Conservation (phyloP, 2,113 vertebrate genomes). For the Colistium nudipinnis region DNA sequence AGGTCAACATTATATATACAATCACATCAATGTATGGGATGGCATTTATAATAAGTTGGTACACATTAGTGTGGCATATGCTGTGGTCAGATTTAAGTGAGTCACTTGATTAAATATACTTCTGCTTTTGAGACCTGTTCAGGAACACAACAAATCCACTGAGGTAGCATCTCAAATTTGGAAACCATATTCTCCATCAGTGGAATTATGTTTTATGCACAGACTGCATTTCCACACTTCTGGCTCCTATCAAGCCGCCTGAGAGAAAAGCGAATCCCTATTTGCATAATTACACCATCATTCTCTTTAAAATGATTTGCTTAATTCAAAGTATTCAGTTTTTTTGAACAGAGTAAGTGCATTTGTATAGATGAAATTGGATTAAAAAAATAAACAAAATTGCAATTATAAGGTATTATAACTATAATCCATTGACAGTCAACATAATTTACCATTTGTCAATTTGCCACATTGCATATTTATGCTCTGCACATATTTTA, state of each 20-base stretch:
- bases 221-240: neutral
- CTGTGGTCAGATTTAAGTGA: conserved; percentile 23
- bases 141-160: neutral
- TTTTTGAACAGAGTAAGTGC: neutral
- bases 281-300: neutral
- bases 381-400: too few species aligned
- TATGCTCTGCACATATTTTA: too few species aligned
- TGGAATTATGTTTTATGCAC: neutral
- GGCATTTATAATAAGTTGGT: conserved; percentile 24
- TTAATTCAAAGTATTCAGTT: neutral
- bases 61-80: conserved; percentile 14
- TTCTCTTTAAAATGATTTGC: neutral
- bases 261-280: conserved; percentile 1
- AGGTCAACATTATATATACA: conserved; percentile 29
- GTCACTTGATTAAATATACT: conserved; percentile 17
- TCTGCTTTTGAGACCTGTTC: conserved; percentile 8
- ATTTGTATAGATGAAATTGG: neutral
- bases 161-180: conserved; percentile 23
- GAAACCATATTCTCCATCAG: conserved; percentile 18
- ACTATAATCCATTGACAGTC: too few species aligned
- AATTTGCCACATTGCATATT: too few species aligned
- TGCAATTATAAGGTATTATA: too few species aligned
- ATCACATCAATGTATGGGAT: conserved; percentile 2
- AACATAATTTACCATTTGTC: too few species aligned
- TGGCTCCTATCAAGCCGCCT: conserved; percentile 6